Evolutionary conservation across 2,113 vertebrate species (phyloP).

Genomic region (Clarias batrachus): DNA sequence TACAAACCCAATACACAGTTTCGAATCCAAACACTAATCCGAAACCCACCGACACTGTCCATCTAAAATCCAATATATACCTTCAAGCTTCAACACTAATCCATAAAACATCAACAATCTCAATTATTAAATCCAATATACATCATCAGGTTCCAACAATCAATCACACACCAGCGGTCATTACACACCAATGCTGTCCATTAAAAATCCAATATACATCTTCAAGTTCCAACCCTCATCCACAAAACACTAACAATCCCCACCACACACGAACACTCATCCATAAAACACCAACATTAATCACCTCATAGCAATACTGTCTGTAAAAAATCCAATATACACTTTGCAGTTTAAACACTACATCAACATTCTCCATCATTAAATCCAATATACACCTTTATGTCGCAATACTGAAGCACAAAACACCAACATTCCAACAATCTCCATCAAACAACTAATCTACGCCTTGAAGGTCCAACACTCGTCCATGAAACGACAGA

Average conservation of each 20-base stretch:
- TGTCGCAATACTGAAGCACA: no score
- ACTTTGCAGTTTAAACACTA: no score
- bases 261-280: neutral
- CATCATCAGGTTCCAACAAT: no score
- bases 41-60: neutral
- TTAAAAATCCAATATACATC: no score
- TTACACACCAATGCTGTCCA: neutral
- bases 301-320: no score
- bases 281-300: neutral
- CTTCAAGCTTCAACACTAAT: neutral
- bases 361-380: neutral
- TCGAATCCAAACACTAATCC: neutral
- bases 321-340: no score
- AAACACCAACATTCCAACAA: neutral
- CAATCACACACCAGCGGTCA: neutral
- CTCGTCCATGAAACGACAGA: neutral
- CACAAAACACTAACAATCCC: neutral
- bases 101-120: neutral
- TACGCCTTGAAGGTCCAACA: no score
- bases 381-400: no score
- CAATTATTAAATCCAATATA: neutral
- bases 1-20: neutral
- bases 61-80: neutral
- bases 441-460: no score
- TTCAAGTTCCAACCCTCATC: neutral